Conservation (phyloP, 2,113 vertebrate genomes). For the Stigmatopora argus region DNA sequence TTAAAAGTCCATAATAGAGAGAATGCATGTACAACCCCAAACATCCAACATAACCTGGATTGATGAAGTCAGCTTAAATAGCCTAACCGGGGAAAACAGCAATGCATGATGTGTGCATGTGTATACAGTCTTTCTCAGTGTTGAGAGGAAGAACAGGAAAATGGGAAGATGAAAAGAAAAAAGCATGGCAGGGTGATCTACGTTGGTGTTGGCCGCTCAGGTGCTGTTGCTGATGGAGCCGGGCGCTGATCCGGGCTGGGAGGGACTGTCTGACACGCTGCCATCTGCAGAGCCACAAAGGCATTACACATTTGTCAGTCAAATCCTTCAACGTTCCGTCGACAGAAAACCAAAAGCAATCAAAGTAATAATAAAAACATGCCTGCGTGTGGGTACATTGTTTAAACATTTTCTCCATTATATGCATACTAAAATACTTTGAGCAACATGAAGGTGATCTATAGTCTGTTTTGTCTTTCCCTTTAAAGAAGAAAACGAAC, state of each 20-base stretch:
- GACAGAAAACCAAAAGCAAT: background rate
- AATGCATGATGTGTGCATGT: slow-evolving; percentile 24
- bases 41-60: slow-evolving; percentile 26
- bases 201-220: slow-evolving; percentile 55
- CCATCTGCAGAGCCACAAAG: slow-evolving; percentile 65
- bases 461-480: too few species aligned
- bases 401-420: too few species aligned
- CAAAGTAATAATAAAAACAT: too few species aligned
- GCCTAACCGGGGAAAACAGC: slow-evolving; percentile 21
- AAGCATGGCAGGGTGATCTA: slow-evolving; percentile 42
- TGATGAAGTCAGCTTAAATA: slow-evolving; percentile 30
- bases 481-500: too few species aligned
- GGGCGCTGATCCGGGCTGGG: slow-evolving; percentile 73
- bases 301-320: slow-evolving; percentile 15
- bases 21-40: slow-evolving; percentile 30
- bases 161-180: slow-evolving; percentile 32
- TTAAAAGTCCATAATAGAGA: slow-evolving; percentile 54
- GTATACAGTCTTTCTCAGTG: slow-evolving; percentile 37
- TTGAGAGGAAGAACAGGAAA: slow-evolving; percentile 37
- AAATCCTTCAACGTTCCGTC: background rate
- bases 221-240: slow-evolving; percentile 77
- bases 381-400: too few species aligned
- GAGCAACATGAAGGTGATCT: too few species aligned
- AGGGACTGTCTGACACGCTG: slow-evolving; percentile 72
- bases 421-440: too few species aligned